Percentiles rank a stretch among this genome's conserved stretches.
Evolutionary conservation across 2,113 vertebrate species (phyloP).

Genomic region (Trematocara zebra): DNA sequence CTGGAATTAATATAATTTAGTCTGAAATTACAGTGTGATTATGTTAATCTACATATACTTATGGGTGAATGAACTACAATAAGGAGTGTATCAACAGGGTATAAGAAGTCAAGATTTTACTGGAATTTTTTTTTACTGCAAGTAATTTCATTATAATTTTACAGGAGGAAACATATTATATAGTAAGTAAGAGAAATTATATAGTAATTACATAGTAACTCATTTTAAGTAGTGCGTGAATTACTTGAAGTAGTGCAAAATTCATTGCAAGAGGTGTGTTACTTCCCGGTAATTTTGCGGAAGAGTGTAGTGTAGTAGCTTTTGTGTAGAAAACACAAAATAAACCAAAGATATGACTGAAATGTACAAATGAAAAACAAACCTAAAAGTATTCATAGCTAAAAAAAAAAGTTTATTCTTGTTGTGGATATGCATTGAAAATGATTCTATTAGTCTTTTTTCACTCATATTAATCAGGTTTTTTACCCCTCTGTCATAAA

Average conservation of each 20-base stretch:
- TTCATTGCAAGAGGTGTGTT: not conserved
- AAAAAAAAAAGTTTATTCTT: not conserved
- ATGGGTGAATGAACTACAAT: not conserved
- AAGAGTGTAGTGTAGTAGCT: not conserved
- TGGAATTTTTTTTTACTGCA: not conserved
- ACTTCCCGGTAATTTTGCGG: accelerated
- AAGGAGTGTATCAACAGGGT: not conserved
- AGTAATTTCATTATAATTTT: not conserved
- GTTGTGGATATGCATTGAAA: accelerated
- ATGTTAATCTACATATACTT: not conserved
- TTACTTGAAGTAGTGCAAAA: not conserved
- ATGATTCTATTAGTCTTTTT: not conserved
- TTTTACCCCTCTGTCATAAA: accelerated
- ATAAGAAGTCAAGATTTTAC: not conserved
- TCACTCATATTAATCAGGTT: not conserved
- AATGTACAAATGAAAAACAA: not conserved
- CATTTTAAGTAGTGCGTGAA: accelerated
- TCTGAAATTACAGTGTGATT: not conserved
- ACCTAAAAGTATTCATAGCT: accelerated
- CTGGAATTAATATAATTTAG: not conserved
- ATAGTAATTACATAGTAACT: not conserved
- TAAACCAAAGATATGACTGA: not conserved
- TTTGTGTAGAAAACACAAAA: not conserved
- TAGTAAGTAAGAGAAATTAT: accelerated
- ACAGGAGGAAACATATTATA: not conserved